Percentiles rank a stretch among this genome's conserved stretches.
Evolutionary conservation across 2,888 invertebrate species (phyloP).

Genomic region (Chalcosyrphus nemorum): DNA sequence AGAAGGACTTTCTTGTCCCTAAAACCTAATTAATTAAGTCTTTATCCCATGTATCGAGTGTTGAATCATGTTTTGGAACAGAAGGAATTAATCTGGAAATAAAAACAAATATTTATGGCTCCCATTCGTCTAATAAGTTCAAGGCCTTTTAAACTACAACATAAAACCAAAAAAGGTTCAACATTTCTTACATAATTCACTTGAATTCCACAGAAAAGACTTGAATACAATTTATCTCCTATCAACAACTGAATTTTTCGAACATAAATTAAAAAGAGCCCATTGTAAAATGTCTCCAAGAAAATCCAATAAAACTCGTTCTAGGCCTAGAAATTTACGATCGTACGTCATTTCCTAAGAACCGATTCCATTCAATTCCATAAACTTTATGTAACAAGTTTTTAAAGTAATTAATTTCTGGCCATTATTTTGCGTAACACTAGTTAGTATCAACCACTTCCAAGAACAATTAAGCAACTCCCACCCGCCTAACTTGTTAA

Average conservation of each 20-base stretch:
- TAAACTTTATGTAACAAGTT: constrained; percentile 4
- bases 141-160: neutral
- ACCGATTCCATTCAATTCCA: neutral
- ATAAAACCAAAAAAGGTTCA: neutral
- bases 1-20: too few species aligned
- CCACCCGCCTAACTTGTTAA: neutral
- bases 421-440: constrained; percentile 2
- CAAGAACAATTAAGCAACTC: neutral
- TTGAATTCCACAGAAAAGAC: too few species aligned
- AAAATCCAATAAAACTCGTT: neutral
- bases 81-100: too few species aligned
- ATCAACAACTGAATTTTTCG: too few species aligned
- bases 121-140: too few species aligned
- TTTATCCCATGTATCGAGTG: too few species aligned
- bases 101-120: too few species aligned
- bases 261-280: neutral
- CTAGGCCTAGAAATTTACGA: neutral
- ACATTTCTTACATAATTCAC: neutral
- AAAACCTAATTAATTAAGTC: too few species aligned
- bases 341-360: neutral
- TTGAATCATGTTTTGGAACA: too few species aligned
- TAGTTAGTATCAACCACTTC: neutral
- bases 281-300: too few species aligned
- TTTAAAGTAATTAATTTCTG: neutral
- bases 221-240: too few species aligned